Conservation (phyloP, 2,113 vertebrate genomes). For the Atractosteus spatula region DNA sequence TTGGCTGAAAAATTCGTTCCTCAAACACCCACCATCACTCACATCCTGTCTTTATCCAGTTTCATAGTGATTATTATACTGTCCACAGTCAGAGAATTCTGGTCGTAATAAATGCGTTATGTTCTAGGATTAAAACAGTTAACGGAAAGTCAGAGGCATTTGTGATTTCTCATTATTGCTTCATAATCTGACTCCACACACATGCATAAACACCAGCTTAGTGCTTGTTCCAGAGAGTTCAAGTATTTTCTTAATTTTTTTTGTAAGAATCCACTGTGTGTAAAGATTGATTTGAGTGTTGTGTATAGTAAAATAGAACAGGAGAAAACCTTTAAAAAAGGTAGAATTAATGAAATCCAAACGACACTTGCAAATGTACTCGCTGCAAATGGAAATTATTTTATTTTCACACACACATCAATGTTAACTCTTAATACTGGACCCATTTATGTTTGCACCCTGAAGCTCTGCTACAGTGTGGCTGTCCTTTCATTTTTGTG, state of each 20-base stretch:
- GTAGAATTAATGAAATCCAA: too few relatives aligned
- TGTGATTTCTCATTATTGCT: conserved; percentile 58
- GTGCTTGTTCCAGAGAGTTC: background rate
- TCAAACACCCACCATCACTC: conserved; percentile 57
- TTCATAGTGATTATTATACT: conserved; percentile 50
- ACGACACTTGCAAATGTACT: too few relatives aligned
- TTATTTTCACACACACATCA: too few relatives aligned
- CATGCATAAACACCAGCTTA: background rate
- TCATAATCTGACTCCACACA: conserved; percentile 34
- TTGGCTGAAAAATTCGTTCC: conserved; percentile 55
- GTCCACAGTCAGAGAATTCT: conserved; percentile 47
- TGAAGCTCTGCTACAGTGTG: too few relatives aligned
- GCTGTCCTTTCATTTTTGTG: too few relatives aligned
- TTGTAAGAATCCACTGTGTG: background rate
- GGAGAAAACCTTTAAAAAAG: background rate
- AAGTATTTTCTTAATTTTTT: background rate
- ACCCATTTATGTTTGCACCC: too few relatives aligned
- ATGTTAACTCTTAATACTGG: too few relatives aligned
- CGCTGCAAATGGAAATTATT: too few relatives aligned
- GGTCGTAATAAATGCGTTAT: conserved; percentile 49
- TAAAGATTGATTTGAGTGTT: background rate
- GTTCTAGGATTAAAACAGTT: conserved; percentile 60
- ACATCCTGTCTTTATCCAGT: conserved; percentile 53
- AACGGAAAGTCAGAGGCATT: conserved; percentile 60
- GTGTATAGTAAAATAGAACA: background rate